phyloP scores from a whole-genome alignment of 2,797 vertebrate genomes.

The Austrolebias charrua region DNA sequence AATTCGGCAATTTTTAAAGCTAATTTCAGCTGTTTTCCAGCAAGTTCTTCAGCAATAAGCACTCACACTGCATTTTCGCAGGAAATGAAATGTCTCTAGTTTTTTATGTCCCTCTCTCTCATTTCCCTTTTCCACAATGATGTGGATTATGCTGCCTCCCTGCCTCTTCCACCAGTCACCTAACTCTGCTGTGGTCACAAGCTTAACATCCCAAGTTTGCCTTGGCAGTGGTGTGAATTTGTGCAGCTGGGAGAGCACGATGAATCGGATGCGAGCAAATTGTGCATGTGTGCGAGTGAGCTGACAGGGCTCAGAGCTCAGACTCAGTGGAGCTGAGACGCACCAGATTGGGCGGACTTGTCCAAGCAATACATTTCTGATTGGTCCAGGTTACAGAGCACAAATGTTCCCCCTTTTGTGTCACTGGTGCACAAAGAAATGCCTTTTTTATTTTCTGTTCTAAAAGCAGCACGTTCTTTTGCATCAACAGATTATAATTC shows the following conservation, averaged over 20 bases:
- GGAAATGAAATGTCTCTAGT: no score
- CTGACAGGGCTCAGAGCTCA: constrained; percentile 39
- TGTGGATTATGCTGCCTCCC: constrained; percentile 31
- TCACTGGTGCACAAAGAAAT: constrained; percentile 38
- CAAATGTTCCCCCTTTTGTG: constrained; percentile 55
- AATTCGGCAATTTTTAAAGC: no score
- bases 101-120: constrained; percentile 24
- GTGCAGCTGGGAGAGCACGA: constrained; percentile 65
- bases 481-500: constrained; percentile 56
- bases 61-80: no score
- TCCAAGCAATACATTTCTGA: constrained; percentile 62
- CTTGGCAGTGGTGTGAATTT: constrained; percentile 51
- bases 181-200: constrained; percentile 41
- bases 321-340: constrained; percentile 57
- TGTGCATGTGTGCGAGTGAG: constrained; percentile 65
- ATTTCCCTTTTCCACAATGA: constrained; percentile 41
- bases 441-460: constrained; percentile 13
- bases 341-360: constrained; percentile 59
- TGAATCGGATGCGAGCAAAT: constrained; percentile 65
- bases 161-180: constrained; percentile 47
- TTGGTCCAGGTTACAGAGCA: constrained; percentile 58
- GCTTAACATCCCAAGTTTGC: constrained; percentile 57
- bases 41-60: no score
- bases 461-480: constrained; percentile 29
- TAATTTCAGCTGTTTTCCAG: no score